A percentile compares a stretch with the other conserved stretches of the same genome.
Evolutionary conservation across 2,797 vertebrate genomes (phyloP).

Genomic region (Eurystomus glaucurus): DNA sequence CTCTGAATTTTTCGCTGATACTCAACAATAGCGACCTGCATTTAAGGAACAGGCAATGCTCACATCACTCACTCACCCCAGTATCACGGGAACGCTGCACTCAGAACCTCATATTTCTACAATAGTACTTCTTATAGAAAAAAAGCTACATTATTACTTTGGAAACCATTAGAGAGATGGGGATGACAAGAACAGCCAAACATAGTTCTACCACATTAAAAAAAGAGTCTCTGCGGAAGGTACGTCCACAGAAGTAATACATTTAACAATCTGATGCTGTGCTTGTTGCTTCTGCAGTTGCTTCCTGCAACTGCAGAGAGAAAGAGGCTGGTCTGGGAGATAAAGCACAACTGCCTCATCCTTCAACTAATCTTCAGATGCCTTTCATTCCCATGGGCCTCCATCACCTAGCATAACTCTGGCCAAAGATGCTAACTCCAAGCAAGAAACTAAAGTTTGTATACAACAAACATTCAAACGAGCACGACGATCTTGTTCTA

Average conservation of each 20-base stretch:
- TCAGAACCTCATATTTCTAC: neutral
- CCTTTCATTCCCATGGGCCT: neutral
- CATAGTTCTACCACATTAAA: neutral
- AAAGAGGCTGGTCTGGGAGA: neutral
- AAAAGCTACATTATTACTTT: neutral
- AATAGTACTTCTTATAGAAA: neutral
- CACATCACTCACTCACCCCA: accelerated
- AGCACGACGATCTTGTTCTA: neutral
- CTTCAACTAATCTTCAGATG: neutral
- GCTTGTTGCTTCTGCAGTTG: neutral
- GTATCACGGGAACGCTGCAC: neutral
- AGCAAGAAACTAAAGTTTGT: neutral
- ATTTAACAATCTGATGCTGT: neutral
- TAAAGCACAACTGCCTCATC: neutral
- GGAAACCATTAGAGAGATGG: neutral
- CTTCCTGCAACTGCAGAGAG: neutral
- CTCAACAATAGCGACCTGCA: accelerated
- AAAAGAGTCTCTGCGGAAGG: neutral
- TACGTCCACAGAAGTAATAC: neutral
- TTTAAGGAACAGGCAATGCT: neutral
- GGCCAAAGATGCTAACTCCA: neutral
- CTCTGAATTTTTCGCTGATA: neutral
- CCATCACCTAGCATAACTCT: neutral
- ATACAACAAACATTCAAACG: neutral
- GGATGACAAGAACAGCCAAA: neutral